A percentile compares a stretch with the other conserved stretches of the same genome.
These are phyloP conservation scores for Metacarcinus magister DNA, from an alignment of 2,888 invertebrate species.

Conservation along the genomic window DNA sequence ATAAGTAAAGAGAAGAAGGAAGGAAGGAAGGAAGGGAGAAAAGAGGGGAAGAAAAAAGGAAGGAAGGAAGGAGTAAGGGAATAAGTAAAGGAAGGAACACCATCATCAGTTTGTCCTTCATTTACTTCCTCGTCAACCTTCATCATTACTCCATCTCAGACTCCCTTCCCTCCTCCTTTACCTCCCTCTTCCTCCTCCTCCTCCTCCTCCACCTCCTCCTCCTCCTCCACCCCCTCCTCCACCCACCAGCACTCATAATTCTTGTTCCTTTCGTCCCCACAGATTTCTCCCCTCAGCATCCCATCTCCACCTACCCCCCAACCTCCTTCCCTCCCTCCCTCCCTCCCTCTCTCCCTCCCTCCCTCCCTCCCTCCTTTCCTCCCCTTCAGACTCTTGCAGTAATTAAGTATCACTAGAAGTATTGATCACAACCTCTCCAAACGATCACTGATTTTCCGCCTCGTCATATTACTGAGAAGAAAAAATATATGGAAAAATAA, in stretches of 20 bases:
- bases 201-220: not conserved
- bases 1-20: not conserved
- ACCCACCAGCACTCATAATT: not conserved
- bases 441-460: not conserved
- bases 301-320: not conserved
- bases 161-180: not conserved
- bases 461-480: not conserved
- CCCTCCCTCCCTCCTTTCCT: not conserved
- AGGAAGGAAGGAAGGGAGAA: not conserved
- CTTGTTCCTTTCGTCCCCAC: not conserved
- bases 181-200: not conserved
- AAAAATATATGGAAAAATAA: not conserved
- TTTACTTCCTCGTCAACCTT: constrained; percentile 13
- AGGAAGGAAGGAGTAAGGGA: not conserved
- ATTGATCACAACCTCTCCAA: not conserved
- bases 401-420: not conserved
- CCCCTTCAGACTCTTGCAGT: not conserved
- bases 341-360: not conserved
- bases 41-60: not conserved
- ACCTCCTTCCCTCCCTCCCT: not conserved
- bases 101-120: not conserved
- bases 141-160: constrained; percentile 30
- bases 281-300: not conserved
- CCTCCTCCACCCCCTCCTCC: not conserved
- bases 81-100: not conserved